Percentiles rank a stretch among this genome's conserved stretches.
These are phyloP conservation scores for Epinephelus moara DNA, from an alignment of 2,113 vertebrate genomes.

Conservation along the genomic window DNA sequence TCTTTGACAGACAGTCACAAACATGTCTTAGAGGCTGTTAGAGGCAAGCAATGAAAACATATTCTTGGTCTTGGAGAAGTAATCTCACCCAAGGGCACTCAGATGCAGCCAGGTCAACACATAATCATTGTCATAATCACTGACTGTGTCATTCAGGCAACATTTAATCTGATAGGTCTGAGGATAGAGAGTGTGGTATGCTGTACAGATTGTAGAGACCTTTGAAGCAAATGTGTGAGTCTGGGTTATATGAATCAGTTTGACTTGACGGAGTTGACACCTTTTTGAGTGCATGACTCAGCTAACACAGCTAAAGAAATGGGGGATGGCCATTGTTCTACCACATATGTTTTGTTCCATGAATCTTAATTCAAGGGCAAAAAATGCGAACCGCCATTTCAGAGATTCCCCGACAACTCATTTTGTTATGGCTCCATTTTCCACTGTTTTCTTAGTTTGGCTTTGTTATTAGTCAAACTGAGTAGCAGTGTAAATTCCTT, in stretches of 20 bases:
- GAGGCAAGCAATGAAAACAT: background rate
- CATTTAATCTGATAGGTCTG: background rate
- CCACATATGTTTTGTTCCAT: background rate
- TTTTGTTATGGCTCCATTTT: background rate
- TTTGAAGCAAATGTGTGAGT: background rate
- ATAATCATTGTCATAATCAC: background rate
- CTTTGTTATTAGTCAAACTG: constrained; percentile 1
- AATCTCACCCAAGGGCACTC: background rate
- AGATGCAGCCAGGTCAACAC: constrained; percentile 6
- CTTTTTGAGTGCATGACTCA: background rate
- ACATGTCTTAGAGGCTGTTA: background rate
- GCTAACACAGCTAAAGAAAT: background rate
- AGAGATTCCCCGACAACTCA: background rate
- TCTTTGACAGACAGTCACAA: background rate
- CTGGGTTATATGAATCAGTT: background rate
- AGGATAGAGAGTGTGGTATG: no score
- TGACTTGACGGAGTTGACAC: background rate
- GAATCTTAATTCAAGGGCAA: background rate
- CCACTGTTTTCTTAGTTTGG: background rate
- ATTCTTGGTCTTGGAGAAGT: background rate
- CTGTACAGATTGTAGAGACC: background rate
- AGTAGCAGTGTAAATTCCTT: background rate
- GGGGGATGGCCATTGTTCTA: background rate
- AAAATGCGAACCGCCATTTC: background rate
- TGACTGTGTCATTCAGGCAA: background rate